Conservation (phyloP, 2,113 vertebrate genomes). For the Paradisaea rubra region DNA sequence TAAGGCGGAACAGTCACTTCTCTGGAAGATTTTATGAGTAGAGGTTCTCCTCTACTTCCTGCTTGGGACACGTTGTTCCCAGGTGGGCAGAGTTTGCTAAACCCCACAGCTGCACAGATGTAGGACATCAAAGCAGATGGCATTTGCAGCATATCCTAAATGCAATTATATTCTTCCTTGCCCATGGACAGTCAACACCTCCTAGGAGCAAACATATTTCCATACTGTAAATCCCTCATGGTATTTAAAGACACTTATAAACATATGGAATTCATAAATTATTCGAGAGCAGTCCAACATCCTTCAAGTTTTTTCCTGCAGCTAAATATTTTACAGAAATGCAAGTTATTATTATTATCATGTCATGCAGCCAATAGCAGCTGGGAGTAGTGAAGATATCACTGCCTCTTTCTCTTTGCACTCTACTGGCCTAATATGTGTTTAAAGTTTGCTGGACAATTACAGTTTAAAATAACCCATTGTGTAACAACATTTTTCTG, state of each 20-base stretch:
- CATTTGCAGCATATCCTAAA: conserved; percentile 3
- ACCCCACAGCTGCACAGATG: not conserved
- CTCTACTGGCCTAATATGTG: not conserved
- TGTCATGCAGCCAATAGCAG: conserved; percentile 33
- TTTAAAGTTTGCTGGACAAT: conserved; percentile 14
- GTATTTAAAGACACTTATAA: conserved; percentile 49
- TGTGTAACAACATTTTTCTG: conserved; percentile 7
- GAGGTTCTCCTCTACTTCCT: not conserved
- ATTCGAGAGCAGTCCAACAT: not conserved
- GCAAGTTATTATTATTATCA: conserved; percentile 45
- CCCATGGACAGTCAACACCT: conserved; percentile 33
- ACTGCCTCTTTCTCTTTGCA: conserved; percentile 32
- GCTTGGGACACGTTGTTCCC: not conserved
- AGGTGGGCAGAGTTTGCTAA: not conserved
- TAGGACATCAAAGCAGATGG: conserved; percentile 16
- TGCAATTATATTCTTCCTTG: not conserved
- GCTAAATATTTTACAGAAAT: conserved; percentile 40
- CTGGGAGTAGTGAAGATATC: conserved; percentile 34
- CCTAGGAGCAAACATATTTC: conserved; percentile 31
- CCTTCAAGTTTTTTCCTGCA: conserved; percentile 38
- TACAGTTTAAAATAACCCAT: conserved; percentile 14
- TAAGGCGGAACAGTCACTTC: not conserved
- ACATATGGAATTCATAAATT: conserved; percentile 61
- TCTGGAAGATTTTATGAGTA: not conserved
- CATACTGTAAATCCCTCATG: conserved; percentile 36